phyloP scores from a whole-genome alignment of 2,113 vertebrate genomes.

The Ptyas mucosa region DNA sequence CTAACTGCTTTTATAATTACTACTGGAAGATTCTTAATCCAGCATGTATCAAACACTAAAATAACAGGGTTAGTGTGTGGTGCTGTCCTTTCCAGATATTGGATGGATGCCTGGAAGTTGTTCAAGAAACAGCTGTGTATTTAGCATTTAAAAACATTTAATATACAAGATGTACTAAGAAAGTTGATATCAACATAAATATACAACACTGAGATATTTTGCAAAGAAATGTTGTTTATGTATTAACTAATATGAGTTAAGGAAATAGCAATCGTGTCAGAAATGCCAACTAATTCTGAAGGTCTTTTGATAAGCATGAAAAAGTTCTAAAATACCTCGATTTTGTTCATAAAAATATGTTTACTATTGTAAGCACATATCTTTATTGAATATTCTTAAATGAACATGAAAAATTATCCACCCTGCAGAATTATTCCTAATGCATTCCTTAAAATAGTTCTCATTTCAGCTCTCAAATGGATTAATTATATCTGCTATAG shows the following conservation, averaged over 20 bases:
- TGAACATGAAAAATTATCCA: background rate
- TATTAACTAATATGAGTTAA: background rate
- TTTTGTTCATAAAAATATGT: background rate
- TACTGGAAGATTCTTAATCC: constrained; percentile 43
- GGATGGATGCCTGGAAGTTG: background rate
- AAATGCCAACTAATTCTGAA: background rate
- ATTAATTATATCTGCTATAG: no score
- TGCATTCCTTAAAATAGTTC: background rate
- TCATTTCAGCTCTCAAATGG: background rate
- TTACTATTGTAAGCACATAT: background rate
- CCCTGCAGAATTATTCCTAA: background rate
- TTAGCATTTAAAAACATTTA: constrained; percentile 31
- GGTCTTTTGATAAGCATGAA: background rate
- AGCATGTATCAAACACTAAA: background rate
- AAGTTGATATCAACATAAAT: constrained; percentile 50
- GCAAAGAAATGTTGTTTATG: constrained; percentile 5
- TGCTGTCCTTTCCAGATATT: background rate
- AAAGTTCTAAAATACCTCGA: background rate
- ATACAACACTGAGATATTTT: constrained; percentile 44
- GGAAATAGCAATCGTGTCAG: background rate
- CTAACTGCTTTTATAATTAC: constrained; percentile 32
- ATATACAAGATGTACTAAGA: constrained; percentile 58
- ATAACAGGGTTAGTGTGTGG: background rate
- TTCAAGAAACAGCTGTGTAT: background rate
- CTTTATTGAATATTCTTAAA: background rate